Evolutionary conservation across 2,888 invertebrate species (phyloP).

Genomic region (Hirtodrosophila alboralis): DNA sequence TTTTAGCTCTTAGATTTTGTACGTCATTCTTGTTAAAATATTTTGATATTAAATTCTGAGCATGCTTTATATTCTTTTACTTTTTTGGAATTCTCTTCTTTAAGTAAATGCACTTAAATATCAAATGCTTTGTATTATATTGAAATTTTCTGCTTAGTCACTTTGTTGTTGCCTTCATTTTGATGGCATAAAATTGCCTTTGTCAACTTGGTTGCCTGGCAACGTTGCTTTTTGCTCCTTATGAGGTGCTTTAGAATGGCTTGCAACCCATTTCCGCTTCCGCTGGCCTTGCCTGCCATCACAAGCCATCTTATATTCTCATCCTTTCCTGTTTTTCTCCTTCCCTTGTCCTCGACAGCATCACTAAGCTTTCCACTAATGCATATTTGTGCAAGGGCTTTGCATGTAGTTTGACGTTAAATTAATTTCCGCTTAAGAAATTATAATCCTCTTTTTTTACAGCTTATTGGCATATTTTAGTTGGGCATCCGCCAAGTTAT

Average conservation of each 20-base stretch:
- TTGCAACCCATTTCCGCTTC: slow-evolving; percentile 39
- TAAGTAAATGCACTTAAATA: slow-evolving; percentile 15
- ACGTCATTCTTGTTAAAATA: slow-evolving; percentile 50
- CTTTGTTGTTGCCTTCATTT: slow-evolving; percentile 27
- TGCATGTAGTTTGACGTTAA: slow-evolving; percentile 69
- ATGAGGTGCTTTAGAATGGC: slow-evolving; percentile 23
- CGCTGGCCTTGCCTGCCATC: slow-evolving; percentile 37
- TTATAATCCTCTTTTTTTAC: slow-evolving; percentile 51
- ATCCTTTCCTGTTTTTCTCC: slow-evolving; percentile 7
- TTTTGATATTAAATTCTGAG: slow-evolving; percentile 65
- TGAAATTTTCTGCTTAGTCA: slow-evolving; percentile 50
- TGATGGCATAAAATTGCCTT: slow-evolving; percentile 35
- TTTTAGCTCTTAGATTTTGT: slow-evolving; percentile 16
- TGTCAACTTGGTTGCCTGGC: slow-evolving; percentile 56
- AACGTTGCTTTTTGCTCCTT: slow-evolving; percentile 22
- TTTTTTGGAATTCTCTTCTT: slow-evolving; percentile 14
- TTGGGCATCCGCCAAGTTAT: slow-evolving; percentile 26
- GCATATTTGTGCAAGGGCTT: slow-evolving; percentile 72
- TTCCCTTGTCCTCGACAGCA: slow-evolving; percentile 10
- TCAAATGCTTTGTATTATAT: slow-evolving; percentile 43
- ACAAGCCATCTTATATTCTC: slow-evolving; percentile 12
- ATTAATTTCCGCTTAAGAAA: slow-evolving; percentile 73
- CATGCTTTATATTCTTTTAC: slow-evolving; percentile 5
- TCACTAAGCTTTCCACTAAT: slow-evolving; percentile 66
- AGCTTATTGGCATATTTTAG: slow-evolving; percentile 70